phyloP scores from a whole-genome alignment of 2,888 invertebrate genomes.

The Crematogaster levior region DNA sequence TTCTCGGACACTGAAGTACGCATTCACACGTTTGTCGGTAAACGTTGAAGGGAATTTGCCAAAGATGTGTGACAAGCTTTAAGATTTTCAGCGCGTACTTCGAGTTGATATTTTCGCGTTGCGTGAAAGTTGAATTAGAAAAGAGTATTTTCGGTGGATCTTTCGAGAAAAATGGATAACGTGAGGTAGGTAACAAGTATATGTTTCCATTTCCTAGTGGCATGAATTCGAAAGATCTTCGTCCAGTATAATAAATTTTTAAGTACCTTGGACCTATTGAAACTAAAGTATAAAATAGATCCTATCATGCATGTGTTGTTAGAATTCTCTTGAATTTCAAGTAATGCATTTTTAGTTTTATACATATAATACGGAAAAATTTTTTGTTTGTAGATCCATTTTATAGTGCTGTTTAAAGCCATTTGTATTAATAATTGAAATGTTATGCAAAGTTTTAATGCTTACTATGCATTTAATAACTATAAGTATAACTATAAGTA shows the following conservation, averaged over 20 bases:
- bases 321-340: not conserved
- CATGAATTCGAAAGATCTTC: conserved; percentile 8
- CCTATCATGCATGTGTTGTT: not conserved
- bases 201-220: not conserved
- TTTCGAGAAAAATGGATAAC: not conserved
- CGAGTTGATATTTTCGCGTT: conserved; percentile 61
- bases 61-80: conserved; percentile 26
- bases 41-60: not conserved
- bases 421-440: not conserved
- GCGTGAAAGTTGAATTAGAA: conserved; percentile 63
- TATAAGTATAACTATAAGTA: no score
- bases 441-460: not conserved
- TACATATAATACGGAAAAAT: not conserved
- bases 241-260: conserved; percentile 22
- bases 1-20: not conserved
- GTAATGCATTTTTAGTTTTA: not conserved
- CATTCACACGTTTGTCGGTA: not conserved
- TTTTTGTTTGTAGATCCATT: not conserved
- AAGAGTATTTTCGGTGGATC: conserved; percentile 2
- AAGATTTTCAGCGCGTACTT: conserved; percentile 57
- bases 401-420: not conserved
- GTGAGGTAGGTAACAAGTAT: conserved; percentile 49
- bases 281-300: conserved; percentile 1
- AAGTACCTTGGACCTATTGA: conserved; percentile 11
- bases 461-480: not conserved